A percentile compares a stretch with the other conserved stretches of the same genome.
phyloP scores from a whole-genome alignment of 2,888 invertebrate genomes.

The Netelia inedita region DNA sequence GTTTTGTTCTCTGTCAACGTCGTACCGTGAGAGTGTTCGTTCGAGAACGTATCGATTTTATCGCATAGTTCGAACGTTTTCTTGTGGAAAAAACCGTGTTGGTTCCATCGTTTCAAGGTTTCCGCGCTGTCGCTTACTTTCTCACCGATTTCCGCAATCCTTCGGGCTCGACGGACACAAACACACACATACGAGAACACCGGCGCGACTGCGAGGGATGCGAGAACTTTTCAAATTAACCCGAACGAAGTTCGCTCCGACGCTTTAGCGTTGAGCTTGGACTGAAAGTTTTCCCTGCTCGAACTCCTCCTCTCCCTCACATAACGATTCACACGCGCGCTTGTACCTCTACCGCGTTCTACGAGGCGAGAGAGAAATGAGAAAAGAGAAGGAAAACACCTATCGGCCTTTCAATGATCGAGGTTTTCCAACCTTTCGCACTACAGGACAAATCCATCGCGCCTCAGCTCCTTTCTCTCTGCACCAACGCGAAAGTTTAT shows the following conservation, averaged over 20 bases:
- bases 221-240: conserved; percentile 66
- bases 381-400: conserved; percentile 10
- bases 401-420: conserved; percentile 48
- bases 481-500: background rate
- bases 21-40: background rate
- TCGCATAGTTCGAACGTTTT: no score
- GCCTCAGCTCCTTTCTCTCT: background rate
- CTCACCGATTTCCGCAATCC: background rate
- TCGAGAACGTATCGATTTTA: no score
- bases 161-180: background rate
- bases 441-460: background rate
- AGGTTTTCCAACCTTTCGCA: background rate
- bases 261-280: background rate
- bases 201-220: conserved; percentile 8
- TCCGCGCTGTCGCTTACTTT: no score
- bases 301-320: conserved; percentile 7
- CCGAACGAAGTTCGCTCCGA: conserved; percentile 12
- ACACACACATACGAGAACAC: background rate
- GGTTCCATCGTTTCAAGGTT: no score
- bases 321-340: conserved; percentile 9
- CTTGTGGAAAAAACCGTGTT: no score
- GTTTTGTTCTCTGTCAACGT: no score
- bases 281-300: conserved; percentile 48
- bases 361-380: background rate
- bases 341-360: background rate